A percentile compares a stretch with the other conserved stretches of the same genome.
Conservation (phyloP, 1,140 invertebrate species). For the Tachypleus tridentatus region DNA sequence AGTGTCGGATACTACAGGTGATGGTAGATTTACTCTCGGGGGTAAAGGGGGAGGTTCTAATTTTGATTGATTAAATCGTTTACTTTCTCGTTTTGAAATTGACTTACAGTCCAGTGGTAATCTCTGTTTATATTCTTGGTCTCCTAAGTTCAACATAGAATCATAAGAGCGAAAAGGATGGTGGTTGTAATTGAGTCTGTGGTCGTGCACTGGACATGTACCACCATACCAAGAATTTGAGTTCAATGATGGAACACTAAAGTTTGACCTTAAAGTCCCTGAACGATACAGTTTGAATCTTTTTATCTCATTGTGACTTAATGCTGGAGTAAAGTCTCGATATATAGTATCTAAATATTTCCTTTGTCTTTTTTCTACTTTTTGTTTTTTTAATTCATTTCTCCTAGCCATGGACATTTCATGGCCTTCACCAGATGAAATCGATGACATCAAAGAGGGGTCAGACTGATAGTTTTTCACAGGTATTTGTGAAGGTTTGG, state of each 20-base stretch:
- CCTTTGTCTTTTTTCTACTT: neutral
- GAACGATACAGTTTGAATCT: constrained; percentile 5
- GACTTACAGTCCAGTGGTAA: too few relatives aligned
- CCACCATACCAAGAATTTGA: constrained; percentile 15
- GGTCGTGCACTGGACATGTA: constrained; percentile 12
- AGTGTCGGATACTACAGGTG: constrained; percentile 11
- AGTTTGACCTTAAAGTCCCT: constrained; percentile 20
- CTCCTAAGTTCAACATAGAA: neutral
- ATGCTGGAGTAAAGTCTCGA: constrained; percentile 8
- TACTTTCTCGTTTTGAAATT: neutral
- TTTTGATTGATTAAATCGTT: neutral
- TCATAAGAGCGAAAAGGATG: neutral
- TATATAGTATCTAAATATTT: neutral
- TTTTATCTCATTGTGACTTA: constrained; percentile 13
- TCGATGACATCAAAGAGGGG: constrained; percentile 8
- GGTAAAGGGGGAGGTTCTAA: constrained; percentile 8
- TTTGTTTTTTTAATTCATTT: constrained; percentile 9
- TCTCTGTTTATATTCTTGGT: too few relatives aligned
- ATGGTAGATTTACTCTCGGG: constrained; percentile 10
- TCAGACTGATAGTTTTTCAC: constrained; percentile 9
- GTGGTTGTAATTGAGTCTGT: neutral
- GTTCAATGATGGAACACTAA: constrained; percentile 20
- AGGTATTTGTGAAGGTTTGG: constrained; percentile 7
- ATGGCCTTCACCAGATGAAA: constrained; percentile 19
- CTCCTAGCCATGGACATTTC: constrained; percentile 20